These are phyloP conservation scores for Bradypodion pumilum DNA, from an alignment of 2,797 vertebrate species.

Conservation along the genomic window DNA sequence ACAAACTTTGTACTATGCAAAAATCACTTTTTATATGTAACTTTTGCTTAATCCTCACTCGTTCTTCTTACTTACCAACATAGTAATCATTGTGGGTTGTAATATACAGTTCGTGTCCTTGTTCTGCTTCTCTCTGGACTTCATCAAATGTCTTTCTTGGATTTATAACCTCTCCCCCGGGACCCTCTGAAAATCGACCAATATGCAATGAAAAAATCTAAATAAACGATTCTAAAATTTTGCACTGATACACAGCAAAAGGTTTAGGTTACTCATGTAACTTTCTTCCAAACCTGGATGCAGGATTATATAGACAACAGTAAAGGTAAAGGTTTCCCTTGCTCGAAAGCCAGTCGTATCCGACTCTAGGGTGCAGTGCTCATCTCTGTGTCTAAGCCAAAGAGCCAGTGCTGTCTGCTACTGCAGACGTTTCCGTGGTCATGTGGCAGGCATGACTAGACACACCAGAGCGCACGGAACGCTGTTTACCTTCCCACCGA, in stretches of 20 bases:
- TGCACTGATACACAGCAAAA: not conserved
- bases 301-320: not conserved
- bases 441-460: too few relatives aligned
- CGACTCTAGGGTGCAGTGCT: too few relatives aligned
- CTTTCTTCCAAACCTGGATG: not conserved
- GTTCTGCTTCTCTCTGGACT: constrained; percentile 76
- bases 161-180: constrained; percentile 79
- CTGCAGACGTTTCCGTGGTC: too few relatives aligned
- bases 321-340: too few relatives aligned
- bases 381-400: too few relatives aligned
- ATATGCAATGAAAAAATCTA: not conserved
- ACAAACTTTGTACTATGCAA: too few relatives aligned
- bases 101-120: constrained; percentile 79
- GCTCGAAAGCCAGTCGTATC: too few relatives aligned
- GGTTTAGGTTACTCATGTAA: not conserved
- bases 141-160: constrained; percentile 80
- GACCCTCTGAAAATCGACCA: constrained; percentile 60
- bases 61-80: constrained; percentile 75
- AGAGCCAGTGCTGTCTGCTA: too few relatives aligned
- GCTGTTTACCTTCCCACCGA: too few relatives aligned
- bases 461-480: too few relatives aligned
- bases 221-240: not conserved
- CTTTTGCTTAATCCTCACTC: not conserved
- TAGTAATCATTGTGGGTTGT: constrained; percentile 82
- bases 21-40: too few relatives aligned